Percentiles rank a stretch among this genome's conserved stretches.
Conservation (phyloP, 2,113 vertebrate species). For the Kryptolebias marmoratus region DNA sequence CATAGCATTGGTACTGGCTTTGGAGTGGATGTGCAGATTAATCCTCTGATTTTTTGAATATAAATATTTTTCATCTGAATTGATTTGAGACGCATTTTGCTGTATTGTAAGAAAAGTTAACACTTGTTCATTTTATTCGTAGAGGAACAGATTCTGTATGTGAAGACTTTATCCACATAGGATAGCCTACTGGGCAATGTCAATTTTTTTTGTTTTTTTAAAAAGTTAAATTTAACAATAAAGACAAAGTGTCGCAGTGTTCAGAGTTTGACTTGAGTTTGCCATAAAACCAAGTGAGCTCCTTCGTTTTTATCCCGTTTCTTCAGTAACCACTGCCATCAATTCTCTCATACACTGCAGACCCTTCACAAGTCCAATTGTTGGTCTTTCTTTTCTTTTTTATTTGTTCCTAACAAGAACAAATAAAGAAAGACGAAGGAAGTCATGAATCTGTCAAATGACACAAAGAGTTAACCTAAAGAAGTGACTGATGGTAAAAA, state of each 20-base stretch:
- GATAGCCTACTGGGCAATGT: conserved; percentile 42
- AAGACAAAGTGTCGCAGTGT: conserved; percentile 77
- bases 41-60: too few species aligned
- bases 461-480: conserved; percentile 14
- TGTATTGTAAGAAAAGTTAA: too few species aligned
- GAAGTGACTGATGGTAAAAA: conserved; percentile 59
- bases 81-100: too few species aligned
- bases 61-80: too few species aligned
- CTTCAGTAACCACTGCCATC: conserved; percentile 54
- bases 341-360: conserved; percentile 44
- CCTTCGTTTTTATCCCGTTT: conserved; percentile 57
- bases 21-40: too few species aligned
- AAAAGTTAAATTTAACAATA: conserved; percentile 78
- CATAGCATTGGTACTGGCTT: too few species aligned
- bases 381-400: conserved; percentile 32
- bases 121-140: too few species aligned
- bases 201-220: conserved; percentile 65
- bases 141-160: too few species aligned
- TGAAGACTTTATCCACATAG: too few species aligned
- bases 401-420: conserved; percentile 42
- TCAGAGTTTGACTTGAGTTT: conserved; percentile 70
- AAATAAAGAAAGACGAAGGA: conserved; percentile 59
- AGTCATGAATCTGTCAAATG: conserved; percentile 69
- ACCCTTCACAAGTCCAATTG: conserved; percentile 28
- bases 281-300: conserved; percentile 55